A percentile compares a stretch with the other conserved stretches of the same genome.
Evolutionary conservation across 92 coral and sea anemone genomes (phyloP).

Genomic region (Umimayanthus chanpuru): DNA sequence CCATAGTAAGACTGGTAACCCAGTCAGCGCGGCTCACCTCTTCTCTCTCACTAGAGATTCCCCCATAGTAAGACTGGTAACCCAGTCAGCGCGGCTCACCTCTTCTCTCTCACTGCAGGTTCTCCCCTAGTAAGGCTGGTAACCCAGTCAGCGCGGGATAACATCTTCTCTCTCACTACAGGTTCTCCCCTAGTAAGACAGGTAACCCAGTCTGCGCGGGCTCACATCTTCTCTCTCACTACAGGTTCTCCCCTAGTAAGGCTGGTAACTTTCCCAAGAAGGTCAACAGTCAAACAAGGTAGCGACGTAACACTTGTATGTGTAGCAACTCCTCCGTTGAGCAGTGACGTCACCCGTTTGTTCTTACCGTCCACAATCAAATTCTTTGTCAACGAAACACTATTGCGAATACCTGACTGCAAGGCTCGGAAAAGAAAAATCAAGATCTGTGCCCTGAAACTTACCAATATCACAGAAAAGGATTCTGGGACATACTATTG

Average conservation of each 20-base stretch:
- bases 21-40: too few species aligned
- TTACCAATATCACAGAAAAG: slow-evolving; percentile 24
- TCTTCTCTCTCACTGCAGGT: neutral
- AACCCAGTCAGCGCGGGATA: too few species aligned
- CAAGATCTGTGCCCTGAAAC: slow-evolving; percentile 19
- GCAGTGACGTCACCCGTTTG: neutral
- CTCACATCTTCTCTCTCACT: neutral
- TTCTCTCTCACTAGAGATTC: too few species aligned
- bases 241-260: slow-evolving; percentile 18
- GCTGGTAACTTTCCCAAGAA: neutral
- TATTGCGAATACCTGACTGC: slow-evolving; percentile 3
- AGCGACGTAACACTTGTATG: slow-evolving; percentile 3
- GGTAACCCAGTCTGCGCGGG: too few species aligned
- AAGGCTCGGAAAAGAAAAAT: slow-evolving; percentile 4
- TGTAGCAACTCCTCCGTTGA: slow-evolving; percentile 15
- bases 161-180: neutral
- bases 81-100: too few species aligned
- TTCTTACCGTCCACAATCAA: neutral
- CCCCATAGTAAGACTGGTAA: too few species aligned
- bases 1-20: too few species aligned
- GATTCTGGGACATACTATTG: slow-evolving; percentile 22
- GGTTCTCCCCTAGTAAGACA: neutral
- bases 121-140: neutral
- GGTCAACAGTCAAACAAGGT: slow-evolving; percentile 12
- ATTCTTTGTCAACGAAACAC: slow-evolving; percentile 3